Conservation (phyloP, 2,113 vertebrate genomes). For the Spizaetus ornatus region DNA sequence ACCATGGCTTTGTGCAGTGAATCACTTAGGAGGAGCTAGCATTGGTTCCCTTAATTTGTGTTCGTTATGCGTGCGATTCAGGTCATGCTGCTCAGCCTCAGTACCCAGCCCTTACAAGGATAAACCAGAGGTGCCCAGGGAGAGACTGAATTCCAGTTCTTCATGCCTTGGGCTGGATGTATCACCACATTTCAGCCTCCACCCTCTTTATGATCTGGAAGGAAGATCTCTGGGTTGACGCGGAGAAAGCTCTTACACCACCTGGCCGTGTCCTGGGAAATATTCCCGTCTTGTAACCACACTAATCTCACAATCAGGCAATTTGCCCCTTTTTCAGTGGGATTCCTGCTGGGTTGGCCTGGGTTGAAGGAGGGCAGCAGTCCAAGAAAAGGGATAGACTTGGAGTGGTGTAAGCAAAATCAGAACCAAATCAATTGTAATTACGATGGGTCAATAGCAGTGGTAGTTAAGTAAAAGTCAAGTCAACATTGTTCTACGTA, state of each 20-base stretch:
- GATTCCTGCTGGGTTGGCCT: background rate
- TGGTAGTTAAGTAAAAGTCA: background rate
- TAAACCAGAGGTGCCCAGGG: background rate
- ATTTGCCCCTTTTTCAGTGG: background rate
- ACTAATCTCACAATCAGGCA: rapidly evolving
- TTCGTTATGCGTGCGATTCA: rapidly evolving
- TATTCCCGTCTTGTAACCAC: background rate
- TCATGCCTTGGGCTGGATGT: rapidly evolving
- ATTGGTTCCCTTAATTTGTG: no score
- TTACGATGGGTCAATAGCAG: background rate
- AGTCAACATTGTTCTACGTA: background rate
- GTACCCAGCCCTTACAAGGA: background rate
- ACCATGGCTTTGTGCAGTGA: background rate
- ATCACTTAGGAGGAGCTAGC: background rate
- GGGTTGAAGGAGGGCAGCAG: background rate
- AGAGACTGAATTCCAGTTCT: background rate
- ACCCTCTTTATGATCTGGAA: no score
- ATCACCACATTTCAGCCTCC: background rate
- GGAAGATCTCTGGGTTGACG: background rate
- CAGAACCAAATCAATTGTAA: background rate
- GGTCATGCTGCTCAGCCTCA: background rate
- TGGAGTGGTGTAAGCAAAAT: background rate
- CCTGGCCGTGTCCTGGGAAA: background rate
- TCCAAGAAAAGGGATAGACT: background rate
- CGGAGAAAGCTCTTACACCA: background rate